A percentile compares a stretch with the other conserved stretches of the same genome.
phyloP scores from a whole-genome alignment of 2,888 invertebrate genomes.

The Bembecia ichneumoniformis region DNA sequence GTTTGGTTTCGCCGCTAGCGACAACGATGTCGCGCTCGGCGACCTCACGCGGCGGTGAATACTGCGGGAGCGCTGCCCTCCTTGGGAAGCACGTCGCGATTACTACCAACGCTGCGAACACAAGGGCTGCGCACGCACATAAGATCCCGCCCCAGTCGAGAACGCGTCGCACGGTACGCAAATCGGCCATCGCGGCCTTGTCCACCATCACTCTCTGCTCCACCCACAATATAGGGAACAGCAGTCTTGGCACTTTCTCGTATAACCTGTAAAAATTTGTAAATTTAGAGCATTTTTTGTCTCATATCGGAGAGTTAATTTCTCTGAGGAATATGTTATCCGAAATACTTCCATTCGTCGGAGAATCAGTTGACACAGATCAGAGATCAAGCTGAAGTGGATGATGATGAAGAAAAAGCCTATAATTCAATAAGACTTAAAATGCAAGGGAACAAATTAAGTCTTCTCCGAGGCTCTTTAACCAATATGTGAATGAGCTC shows the following conservation, averaged over 20 bases:
- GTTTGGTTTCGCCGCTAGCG: conserved; percentile 50
- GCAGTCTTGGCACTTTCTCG: conserved; percentile 75
- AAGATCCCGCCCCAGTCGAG: conserved; percentile 52
- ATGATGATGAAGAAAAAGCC: no score
- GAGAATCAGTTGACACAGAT: no score
- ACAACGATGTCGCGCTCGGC: conserved; percentile 27
- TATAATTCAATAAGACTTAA: no score
- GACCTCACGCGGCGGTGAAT: conserved; percentile 27
- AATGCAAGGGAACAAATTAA: no score
- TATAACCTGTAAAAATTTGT: conserved; percentile 69
- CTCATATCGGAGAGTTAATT: no score
- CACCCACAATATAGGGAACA: conserved; percentile 86
- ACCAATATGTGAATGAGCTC: no score
- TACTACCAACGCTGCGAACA: conserved; percentile 62
- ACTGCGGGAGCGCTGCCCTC: conserved; percentile 18
- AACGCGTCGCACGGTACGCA: conserved; percentile 49
- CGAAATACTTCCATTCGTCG: no score
- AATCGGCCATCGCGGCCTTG: conserved; percentile 64
- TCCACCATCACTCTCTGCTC: conserved; percentile 77
- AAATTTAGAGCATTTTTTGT: conserved; percentile 1
- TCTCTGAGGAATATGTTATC: no score
- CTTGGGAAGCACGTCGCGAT: conserved; percentile 40
- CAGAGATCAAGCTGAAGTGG: no score
- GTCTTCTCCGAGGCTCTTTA: no score
- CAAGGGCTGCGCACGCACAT: conserved; percentile 57